phyloP scores from a whole-genome alignment of 2,888 invertebrate species.

The Stenodema calcarata region DNA sequence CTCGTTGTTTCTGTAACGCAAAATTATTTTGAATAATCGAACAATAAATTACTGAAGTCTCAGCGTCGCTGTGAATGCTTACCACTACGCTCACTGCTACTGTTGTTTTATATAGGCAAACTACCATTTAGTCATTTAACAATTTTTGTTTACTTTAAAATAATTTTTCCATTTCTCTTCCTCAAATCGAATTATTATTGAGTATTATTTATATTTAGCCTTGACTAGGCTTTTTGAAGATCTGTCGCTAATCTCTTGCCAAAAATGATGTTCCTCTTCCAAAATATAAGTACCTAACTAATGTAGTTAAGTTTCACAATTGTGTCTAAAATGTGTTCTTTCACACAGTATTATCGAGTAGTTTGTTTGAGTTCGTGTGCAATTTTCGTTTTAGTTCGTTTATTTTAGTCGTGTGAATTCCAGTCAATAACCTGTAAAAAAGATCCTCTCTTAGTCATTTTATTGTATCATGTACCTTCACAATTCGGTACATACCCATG shows the following conservation, averaged over 20 bases:
- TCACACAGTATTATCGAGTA: not conserved
- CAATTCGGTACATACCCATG: not conserved
- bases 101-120: too few relatives aligned
- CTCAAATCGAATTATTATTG: too few relatives aligned
- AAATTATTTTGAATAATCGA: too few relatives aligned
- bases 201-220: not conserved
- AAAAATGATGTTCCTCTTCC: not conserved
- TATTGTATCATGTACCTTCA: not conserved
- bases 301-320: too few relatives aligned
- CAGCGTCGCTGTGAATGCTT: too few relatives aligned
- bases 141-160: too few relatives aligned
- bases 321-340: not conserved
- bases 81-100: too few relatives aligned
- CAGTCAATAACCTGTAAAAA: not conserved
- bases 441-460: not conserved
- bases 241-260: not conserved
- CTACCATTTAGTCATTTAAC: too few relatives aligned
- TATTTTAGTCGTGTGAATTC: not conserved
- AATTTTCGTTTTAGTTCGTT: not conserved
- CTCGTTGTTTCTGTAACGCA: too few relatives aligned
- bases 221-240: not conserved
- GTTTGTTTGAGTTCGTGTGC: not conserved
- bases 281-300: not conserved
- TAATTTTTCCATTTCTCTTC: too few relatives aligned
- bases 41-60: too few relatives aligned